Conservation (phyloP, 2,888 invertebrate genomes). For the Sesamia inferens region DNA sequence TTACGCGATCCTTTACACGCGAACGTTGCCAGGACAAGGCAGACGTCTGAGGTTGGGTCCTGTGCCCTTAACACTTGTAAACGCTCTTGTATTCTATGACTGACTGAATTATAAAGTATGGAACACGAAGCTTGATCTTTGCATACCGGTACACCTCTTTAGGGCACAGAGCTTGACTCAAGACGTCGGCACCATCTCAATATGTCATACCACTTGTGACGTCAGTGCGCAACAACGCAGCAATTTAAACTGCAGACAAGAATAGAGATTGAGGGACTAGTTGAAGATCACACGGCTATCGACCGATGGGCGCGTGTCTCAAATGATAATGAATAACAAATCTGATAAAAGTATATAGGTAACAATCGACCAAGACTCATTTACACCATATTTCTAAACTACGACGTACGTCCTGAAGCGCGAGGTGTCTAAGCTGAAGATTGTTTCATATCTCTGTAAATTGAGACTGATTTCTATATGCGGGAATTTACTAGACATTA, state of each 20-base stretch:
- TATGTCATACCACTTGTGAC: constrained; percentile 46
- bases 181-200: constrained; percentile 46
- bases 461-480: constrained; percentile 59
- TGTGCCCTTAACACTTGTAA: constrained; percentile 24
- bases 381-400: constrained; percentile 66
- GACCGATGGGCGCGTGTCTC: constrained; percentile 39
- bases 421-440: constrained; percentile 59
- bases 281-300: constrained; percentile 41
- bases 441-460: constrained; percentile 47
- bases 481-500: constrained; percentile 55
- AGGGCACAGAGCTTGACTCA: constrained; percentile 31
- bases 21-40: constrained; percentile 29
- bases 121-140: background rate
- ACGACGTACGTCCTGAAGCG: constrained; percentile 59
- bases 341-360: constrained; percentile 49
- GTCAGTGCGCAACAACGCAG: constrained; percentile 51
- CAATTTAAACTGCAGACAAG: constrained; percentile 53
- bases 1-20: constrained; percentile 48
- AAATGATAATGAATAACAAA: constrained; percentile 41
- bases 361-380: constrained; percentile 65
- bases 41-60: constrained; percentile 6
- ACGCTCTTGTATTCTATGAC: background rate
- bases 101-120: background rate
- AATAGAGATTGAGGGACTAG: constrained; percentile 49
- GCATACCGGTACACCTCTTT: constrained; percentile 20